Evolutionary conservation across 1,140 invertebrate species (phyloP), one percentile per base, ranked within the genome.

Genomic region (Drosophila bifasciata): DNA sequence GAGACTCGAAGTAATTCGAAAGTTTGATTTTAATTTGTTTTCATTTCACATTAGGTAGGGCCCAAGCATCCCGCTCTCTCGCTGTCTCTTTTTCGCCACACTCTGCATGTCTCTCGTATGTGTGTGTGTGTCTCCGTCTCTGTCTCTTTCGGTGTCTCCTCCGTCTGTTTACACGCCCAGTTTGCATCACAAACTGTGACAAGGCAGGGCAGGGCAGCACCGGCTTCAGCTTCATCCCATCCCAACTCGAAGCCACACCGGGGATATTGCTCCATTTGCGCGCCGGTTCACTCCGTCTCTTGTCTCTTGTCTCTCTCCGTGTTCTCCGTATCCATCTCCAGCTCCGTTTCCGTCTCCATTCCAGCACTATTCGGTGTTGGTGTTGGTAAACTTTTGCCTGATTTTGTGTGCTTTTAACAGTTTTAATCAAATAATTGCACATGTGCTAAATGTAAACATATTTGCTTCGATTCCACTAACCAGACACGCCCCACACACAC

Each of bases 401-500:
- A 90, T 90, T 90, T 90, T 90, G 86, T 90, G 86, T 90, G 80
- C 86, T 90, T 85, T 90, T 90, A 90, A 90, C 89, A 90, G 89
- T 90, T 90, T 89, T 88, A 90, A 90, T 90, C 89, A 90, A 90
- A 90, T 90, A 90, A 89, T 90, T 90, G 89, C 89, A 90, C 89
- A 90, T 90, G 89, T 90, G 89, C 89, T 90, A 90, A 90, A 85
- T 89, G 89, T 90, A 90, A 90, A 90, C 89, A 90, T 90, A 90
- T 90, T 90, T 90, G 89, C n/a, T 90, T 90, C 88, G 88, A 90
- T 90, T 90, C 81, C 83, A 90, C 88, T 90, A 90, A 86, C 80
- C 88, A 89, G 88, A 80, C 84, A 83, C 88, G 76, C 81, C 84
- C 79, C 88, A 72, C 81, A n/a, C 80, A 73, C 67, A 40, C 67